phyloP scores from a whole-genome alignment of 2,888 invertebrate genomes.

The Volucella zonaria region DNA sequence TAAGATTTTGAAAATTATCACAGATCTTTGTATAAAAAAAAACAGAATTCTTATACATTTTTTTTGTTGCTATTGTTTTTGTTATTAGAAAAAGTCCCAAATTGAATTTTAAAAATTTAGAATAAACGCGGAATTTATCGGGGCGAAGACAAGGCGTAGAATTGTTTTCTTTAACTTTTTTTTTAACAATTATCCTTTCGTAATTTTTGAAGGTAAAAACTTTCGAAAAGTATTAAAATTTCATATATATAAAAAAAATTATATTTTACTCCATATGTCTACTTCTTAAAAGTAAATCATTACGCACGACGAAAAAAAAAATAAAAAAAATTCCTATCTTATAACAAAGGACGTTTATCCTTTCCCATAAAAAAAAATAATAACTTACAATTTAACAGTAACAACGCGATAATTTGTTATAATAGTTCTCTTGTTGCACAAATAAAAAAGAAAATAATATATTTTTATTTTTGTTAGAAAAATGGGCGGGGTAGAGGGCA shows the following conservation, averaged over 20 bases:
- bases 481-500: slow-evolving; percentile 51
- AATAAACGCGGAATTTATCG: neutral
- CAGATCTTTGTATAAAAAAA: slow-evolving; percentile 69
- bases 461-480: slow-evolving; percentile 19
- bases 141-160: slow-evolving; percentile 29
- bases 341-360: slow-evolving; percentile 53
- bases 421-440: slow-evolving; percentile 40
- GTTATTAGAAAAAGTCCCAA: neutral
- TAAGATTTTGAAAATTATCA: slow-evolving; percentile 68
- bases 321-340: slow-evolving; percentile 44
- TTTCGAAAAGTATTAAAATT: slow-evolving; percentile 30
- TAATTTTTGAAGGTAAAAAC: slow-evolving; percentile 10
- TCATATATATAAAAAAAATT: slow-evolving; percentile 16
- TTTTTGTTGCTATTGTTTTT: slow-evolving; percentile 31
- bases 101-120: neutral
- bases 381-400: slow-evolving; percentile 67
- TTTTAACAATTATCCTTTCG: slow-evolving; percentile 58
- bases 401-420: slow-evolving; percentile 44
- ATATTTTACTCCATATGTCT: slow-evolving; percentile 39
- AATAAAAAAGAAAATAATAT: slow-evolving; percentile 20
- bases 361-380: slow-evolving; percentile 53
- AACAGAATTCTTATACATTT: slow-evolving; percentile 45
- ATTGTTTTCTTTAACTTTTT: neutral
- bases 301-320: slow-evolving; percentile 48
- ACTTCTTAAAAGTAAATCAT: slow-evolving; percentile 56